A percentile compares a stretch with the other conserved stretches of the same genome.
Evolutionary conservation across 1,140 invertebrate genomes (phyloP).

Genomic region (Neelides sp.): DNA sequence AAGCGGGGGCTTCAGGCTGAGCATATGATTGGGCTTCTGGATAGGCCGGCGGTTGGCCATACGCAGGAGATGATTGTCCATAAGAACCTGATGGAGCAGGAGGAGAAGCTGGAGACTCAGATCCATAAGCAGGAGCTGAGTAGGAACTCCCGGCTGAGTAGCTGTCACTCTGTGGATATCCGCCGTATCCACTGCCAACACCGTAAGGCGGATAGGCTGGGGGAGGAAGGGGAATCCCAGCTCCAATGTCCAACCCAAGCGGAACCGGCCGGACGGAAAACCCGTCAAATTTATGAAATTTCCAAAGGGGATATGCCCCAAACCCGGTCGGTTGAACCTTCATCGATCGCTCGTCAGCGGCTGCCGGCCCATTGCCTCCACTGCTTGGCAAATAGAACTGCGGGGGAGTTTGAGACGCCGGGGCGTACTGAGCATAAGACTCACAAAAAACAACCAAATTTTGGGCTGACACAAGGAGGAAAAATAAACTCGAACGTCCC

Average conservation of each 20-base stretch:
- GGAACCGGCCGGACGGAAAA: conserved; percentile 26
- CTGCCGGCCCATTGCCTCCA: neutral
- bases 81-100: neutral
- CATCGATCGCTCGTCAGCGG: conserved; percentile 9
- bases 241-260: conserved; percentile 24
- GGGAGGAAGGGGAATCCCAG: conserved; percentile 15
- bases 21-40: conserved; percentile 1
- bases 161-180: no score
- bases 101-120: neutral
- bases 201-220: conserved; percentile 4
- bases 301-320: conserved; percentile 30
- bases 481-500: no score
- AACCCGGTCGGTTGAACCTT: no score
- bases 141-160: no score
- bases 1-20: neutral
- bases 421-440: no score
- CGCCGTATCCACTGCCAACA: no score
- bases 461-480: no score
- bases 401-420: no score
- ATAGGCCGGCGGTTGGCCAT: neutral
- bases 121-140: conserved; percentile 5
- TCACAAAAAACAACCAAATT: no score
- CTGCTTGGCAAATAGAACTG: no score
- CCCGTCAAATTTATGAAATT: conserved; percentile 30
- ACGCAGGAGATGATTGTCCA: neutral